phyloP scores from a whole-genome alignment of 2,888 invertebrate species.

The Dolomedes plantarius region DNA sequence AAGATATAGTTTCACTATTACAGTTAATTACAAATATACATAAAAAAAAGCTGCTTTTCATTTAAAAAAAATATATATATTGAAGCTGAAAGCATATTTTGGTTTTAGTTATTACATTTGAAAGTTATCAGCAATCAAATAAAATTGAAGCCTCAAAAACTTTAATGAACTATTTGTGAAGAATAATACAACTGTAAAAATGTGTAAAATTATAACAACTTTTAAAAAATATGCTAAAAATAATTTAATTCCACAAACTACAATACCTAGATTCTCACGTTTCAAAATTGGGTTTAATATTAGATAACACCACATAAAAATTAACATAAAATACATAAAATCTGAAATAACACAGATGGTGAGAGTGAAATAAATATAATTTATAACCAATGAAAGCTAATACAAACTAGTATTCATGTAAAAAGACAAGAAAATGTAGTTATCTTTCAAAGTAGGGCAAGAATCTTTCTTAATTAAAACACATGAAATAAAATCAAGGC shows the following conservation, averaged over 20 bases:
- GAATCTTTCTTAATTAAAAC: background rate
- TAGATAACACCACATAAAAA: background rate
- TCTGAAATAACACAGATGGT: slow-evolving; percentile 1
- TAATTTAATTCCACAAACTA: background rate
- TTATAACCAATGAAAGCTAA: background rate
- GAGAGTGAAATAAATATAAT: background rate
- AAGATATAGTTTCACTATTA: slow-evolving; percentile 8
- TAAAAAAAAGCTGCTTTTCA: slow-evolving; percentile 4
- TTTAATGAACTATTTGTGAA: background rate
- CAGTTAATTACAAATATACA: slow-evolving; percentile 10
- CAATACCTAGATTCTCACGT: background rate
- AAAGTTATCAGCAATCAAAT: background rate
- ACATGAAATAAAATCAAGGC: background rate
- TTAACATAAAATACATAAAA: background rate
- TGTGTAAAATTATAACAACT: background rate
- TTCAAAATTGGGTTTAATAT: background rate
- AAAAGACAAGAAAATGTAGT: background rate
- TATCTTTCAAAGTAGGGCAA: background rate
- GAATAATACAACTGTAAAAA: background rate
- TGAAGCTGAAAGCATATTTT: background rate
- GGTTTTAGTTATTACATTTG: background rate
- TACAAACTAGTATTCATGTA: background rate
- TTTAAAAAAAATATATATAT: background rate
- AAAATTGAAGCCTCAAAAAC: background rate
- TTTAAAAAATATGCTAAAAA: background rate